A percentile compares a stretch with the other conserved stretches of the same genome.
phyloP scores from a whole-genome alignment of 2,888 invertebrate genomes.

The Prenolepis imparis region DNA sequence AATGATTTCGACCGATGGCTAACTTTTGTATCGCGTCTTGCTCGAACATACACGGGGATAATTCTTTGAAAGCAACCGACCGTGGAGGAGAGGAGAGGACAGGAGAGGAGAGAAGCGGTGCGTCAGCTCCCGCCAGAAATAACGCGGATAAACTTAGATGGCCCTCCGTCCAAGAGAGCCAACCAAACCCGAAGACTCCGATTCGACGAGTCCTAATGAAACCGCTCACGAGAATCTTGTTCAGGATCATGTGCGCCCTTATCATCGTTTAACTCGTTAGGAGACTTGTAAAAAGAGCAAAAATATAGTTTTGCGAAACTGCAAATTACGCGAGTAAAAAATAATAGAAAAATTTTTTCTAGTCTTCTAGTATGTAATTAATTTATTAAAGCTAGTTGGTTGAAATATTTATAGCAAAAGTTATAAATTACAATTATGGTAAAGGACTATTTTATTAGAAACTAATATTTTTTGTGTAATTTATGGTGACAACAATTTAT shows the following conservation, averaged over 20 bases:
- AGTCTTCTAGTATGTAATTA: not conserved
- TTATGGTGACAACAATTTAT: not conserved
- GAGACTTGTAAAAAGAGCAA: no score
- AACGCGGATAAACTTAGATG: conserved; percentile 86
- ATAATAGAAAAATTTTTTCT: not conserved
- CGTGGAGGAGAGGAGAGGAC: conserved; percentile 28
- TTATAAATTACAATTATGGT: not conserved
- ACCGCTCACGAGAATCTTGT: conserved; percentile 65
- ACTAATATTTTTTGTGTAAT: not conserved
- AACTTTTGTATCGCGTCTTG: conserved; percentile 63
- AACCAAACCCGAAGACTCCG: conserved; percentile 76
- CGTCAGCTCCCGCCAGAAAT: conserved; percentile 86
- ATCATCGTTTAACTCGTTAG: not conserved
- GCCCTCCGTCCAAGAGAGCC: conserved; percentile 82
- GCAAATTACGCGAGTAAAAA: not conserved
- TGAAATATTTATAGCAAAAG: not conserved
- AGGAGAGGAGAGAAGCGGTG: conserved; percentile 79
- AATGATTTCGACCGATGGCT: conserved; percentile 51
- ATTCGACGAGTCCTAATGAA: conserved; percentile 80
- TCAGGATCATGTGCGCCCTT: conserved; percentile 11
- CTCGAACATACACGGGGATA: conserved; percentile 66
- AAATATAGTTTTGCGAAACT: not conserved
- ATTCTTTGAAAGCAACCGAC: conserved; percentile 71
- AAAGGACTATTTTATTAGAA: not conserved
- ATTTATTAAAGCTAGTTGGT: not conserved